Percentiles rank a stretch among this genome's conserved stretches.
Conservation (phyloP, 2,888 invertebrate species). For the Mycalesis mineus region DNA sequence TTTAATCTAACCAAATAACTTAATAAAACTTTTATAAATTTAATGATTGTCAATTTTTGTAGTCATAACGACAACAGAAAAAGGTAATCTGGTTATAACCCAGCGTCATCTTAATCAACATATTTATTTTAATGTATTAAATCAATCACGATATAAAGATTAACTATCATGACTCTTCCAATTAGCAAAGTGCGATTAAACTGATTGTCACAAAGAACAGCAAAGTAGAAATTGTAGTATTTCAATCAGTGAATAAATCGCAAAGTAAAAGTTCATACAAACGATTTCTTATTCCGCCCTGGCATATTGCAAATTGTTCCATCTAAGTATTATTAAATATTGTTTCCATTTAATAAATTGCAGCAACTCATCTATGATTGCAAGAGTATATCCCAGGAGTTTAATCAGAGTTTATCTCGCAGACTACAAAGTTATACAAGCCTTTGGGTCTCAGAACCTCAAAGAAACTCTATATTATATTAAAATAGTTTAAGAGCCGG, state of each 20-base stretch:
- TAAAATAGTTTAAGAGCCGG: slow-evolving; percentile 26
- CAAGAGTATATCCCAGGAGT: slow-evolving; percentile 8
- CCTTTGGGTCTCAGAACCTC: slow-evolving; percentile 19
- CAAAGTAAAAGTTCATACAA: too few relatives aligned
- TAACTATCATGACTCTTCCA: too few relatives aligned
- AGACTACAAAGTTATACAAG: slow-evolving; percentile 18
- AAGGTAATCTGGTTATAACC: too few relatives aligned
- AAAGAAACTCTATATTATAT: slow-evolving; percentile 27
- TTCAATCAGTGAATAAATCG: background rate
- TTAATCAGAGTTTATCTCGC: slow-evolving; percentile 23
- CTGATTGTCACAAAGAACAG: too few relatives aligned
- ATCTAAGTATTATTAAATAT: background rate
- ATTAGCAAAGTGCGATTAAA: too few relatives aligned
- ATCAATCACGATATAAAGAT: too few relatives aligned
- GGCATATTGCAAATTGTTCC: background rate
- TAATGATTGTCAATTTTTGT: too few relatives aligned
- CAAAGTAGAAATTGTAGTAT: background rate
- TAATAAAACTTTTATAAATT: too few relatives aligned
- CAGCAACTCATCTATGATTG: slow-evolving; percentile 7
- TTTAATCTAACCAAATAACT: too few relatives aligned
- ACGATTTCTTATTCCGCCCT: background rate
- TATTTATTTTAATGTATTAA: too few relatives aligned
- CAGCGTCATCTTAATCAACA: too few relatives aligned
- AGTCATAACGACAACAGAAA: too few relatives aligned
- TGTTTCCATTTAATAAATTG: slow-evolving; percentile 7